These are phyloP conservation scores for Centropristis striata DNA, from an alignment of 2,113 vertebrate genomes.

Conservation along the genomic window DNA sequence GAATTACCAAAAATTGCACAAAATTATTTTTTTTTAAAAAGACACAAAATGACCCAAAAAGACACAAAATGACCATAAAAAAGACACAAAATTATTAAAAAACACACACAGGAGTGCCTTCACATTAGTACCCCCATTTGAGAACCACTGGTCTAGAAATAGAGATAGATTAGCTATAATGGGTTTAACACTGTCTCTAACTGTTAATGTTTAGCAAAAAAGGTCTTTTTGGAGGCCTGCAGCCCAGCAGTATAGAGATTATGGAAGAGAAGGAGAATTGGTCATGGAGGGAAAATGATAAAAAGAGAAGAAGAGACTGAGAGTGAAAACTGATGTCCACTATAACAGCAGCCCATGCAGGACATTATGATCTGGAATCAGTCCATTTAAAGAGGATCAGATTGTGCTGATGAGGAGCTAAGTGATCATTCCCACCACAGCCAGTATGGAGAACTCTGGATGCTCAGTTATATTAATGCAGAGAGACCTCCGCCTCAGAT, in stretches of 20 bases:
- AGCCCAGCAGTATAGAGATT: background rate
- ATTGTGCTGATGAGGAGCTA: background rate
- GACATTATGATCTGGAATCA: slow-evolving; percentile 4
- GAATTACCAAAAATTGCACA: no score
- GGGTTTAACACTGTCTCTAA: no score
- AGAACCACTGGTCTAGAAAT: no score
- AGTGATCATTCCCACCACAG: background rate
- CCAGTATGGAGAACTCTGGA: background rate
- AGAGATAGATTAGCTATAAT: no score
- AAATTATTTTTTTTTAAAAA: no score
- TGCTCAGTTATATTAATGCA: background rate
- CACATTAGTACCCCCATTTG: no score
- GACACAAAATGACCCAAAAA: no score
- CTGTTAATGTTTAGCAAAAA: no score
- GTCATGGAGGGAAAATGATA: background rate
- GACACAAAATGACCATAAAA: no score
- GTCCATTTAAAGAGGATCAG: slow-evolving; percentile 2
- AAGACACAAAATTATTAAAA: no score
- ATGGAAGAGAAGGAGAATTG: background rate
- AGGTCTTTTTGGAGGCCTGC: no score
- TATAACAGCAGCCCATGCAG: background rate
- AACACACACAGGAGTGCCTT: no score
- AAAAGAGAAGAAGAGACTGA: background rate
- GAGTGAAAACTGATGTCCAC: background rate
- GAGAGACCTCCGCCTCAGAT: background rate